phyloP scores from a whole-genome alignment of 92 coral and sea anemone species.

The Paragorgia papillata region DNA sequence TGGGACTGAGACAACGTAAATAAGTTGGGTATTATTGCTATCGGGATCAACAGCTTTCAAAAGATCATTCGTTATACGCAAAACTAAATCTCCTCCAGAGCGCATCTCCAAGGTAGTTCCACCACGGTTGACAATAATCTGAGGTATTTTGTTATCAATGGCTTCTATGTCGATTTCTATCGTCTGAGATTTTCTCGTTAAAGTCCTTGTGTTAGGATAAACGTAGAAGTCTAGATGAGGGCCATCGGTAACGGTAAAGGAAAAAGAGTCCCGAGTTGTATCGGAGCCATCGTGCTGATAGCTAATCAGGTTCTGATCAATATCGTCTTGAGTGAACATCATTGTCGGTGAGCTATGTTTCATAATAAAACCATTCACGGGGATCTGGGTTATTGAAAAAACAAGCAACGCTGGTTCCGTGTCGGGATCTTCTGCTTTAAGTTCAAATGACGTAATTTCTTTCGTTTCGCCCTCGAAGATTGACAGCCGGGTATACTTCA shows the following conservation, averaged over 20 bases:
- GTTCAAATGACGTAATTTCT: slow-evolving; percentile 77
- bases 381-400: slow-evolving; percentile 74
- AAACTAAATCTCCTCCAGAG: slow-evolving; percentile 65
- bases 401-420: slow-evolving; percentile 61
- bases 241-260: slow-evolving; percentile 75
- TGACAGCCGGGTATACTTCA: slow-evolving; percentile 50
- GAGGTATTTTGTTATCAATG: slow-evolving; percentile 91
- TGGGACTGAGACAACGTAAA: slow-evolving; percentile 60
- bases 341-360: slow-evolving; percentile 65
- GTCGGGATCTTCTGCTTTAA: slow-evolving; percentile 93
- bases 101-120: slow-evolving; percentile 75
- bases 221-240: slow-evolving; percentile 68
- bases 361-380: slow-evolving; percentile 80
- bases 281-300: slow-evolving; percentile 97
- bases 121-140: slow-evolving; percentile 75
- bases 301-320: slow-evolving; percentile 70
- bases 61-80: slow-evolving; percentile 59
- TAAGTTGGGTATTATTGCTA: slow-evolving; percentile 67
- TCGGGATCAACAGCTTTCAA: slow-evolving; percentile 83
- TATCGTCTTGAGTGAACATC: slow-evolving; percentile 79
- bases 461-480: slow-evolving; percentile 80
- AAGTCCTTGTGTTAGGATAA: slow-evolving; percentile 66
- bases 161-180: slow-evolving; percentile 64
- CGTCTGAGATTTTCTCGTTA: slow-evolving; percentile 64
- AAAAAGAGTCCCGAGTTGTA: slow-evolving; percentile 71